phyloP scores from a whole-genome alignment of 2,113 vertebrate genomes.

The Zapornia atra region DNA sequence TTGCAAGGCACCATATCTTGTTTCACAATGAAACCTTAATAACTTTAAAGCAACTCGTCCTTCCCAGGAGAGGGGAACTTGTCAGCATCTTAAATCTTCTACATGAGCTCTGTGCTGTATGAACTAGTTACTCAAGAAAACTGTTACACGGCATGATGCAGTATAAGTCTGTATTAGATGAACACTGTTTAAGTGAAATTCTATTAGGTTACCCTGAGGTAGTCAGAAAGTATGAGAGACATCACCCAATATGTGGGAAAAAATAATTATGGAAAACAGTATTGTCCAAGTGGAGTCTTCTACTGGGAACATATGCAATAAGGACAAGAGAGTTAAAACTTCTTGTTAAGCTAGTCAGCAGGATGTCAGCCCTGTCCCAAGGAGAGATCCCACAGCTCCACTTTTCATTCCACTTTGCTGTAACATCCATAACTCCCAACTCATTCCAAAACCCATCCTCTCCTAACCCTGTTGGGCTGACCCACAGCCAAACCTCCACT shows the following conservation, averaged over 20 bases:
- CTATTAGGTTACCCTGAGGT: not conserved
- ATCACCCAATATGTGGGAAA: not conserved
- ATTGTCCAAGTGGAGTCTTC: not conserved
- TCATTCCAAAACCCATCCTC: not conserved
- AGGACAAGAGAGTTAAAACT: not conserved
- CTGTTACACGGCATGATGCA: not conserved
- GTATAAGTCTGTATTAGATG: not conserved
- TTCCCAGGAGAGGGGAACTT: not conserved
- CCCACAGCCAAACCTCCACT: not conserved
- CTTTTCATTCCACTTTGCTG: not conserved
- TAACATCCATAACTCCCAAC: not conserved
- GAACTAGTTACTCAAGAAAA: not conserved
- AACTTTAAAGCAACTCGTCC: not conserved
- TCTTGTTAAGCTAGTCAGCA: not conserved
- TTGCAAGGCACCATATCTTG: not conserved
- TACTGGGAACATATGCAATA: not conserved
- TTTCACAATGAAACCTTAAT: not conserved
- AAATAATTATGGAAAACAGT: not conserved
- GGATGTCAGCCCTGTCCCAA: not conserved
- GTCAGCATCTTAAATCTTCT: not conserved
- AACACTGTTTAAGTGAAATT: not conserved
- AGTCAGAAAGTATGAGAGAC: not conserved
- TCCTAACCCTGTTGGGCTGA: not conserved
- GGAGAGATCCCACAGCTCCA: rapidly evolving
- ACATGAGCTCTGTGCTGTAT: not conserved